Conservation (phyloP, 2,797 vertebrate species). For the Sarcophilus harrisii region DNA sequence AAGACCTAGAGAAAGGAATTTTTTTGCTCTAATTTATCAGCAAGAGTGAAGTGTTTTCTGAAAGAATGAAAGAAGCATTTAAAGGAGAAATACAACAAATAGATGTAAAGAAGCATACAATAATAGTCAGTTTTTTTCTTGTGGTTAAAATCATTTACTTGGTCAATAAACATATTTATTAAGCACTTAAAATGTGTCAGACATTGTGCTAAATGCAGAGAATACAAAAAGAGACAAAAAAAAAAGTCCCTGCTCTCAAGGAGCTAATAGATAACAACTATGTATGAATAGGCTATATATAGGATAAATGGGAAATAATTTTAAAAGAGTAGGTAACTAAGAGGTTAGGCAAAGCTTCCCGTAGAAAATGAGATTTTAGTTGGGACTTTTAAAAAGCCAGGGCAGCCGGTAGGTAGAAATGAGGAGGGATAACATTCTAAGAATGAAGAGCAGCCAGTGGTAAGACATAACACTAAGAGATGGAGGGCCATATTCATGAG, state of each 20-base stretch:
- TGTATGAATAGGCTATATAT: neutral
- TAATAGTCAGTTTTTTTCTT: neutral
- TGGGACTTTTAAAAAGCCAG: neutral
- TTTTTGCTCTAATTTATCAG: neutral
- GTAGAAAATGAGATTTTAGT: neutral
- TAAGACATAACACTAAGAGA: neutral
- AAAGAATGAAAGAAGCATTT: neutral
- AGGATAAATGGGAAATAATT: neutral
- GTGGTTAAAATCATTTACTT: neutral
- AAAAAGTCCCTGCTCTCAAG: neutral
- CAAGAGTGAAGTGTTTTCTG: neutral
- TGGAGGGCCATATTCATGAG: neutral
- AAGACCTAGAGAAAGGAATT: neutral
- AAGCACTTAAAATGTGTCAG: neutral
- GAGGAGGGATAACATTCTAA: neutral
- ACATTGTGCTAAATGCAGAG: neutral
- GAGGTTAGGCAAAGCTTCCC: neutral
- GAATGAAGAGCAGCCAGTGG: neutral
- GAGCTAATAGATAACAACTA: neutral
- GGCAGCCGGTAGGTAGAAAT: neutral
- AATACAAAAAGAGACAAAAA: neutral
- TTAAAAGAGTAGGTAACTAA: neutral
- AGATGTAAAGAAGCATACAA: neutral
- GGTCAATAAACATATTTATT: neutral
- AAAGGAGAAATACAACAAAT: neutral